A percentile compares a stretch with the other conserved stretches of the same genome.
phyloP scores from a whole-genome alignment of 2,888 invertebrate genomes.

The Cantharis rustica region DNA sequence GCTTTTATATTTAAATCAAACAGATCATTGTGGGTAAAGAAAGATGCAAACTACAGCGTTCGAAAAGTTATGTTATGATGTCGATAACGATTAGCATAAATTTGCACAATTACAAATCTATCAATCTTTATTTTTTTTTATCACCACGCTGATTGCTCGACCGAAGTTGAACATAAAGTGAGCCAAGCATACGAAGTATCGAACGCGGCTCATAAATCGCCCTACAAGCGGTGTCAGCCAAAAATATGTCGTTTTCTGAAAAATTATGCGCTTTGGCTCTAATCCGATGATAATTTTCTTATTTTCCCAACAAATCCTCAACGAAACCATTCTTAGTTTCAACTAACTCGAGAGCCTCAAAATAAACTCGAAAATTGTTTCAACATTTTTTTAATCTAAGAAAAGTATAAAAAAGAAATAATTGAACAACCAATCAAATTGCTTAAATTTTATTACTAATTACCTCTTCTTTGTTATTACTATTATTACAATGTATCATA shows the following conservation, averaged over 20 bases:
- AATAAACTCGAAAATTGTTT: too few species aligned
- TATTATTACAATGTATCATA: too few species aligned
- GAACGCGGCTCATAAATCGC: background rate
- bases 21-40: background rate
- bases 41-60: background rate
- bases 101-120: background rate
- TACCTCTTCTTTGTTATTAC: too few species aligned
- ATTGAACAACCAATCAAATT: background rate
- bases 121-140: background rate
- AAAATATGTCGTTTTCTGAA: background rate
- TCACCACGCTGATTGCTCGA: background rate
- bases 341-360: too few species aligned
- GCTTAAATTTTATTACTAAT: too few species aligned
- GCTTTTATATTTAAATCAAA: slow-evolving; percentile 8
- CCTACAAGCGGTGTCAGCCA: background rate
- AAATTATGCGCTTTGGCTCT: background rate
- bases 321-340: too few species aligned
- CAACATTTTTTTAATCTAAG: too few species aligned
- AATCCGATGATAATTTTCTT: too few species aligned
- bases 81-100: background rate
- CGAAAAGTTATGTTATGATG: background rate
- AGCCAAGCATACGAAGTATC: background rate
- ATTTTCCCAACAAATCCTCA: too few species aligned
- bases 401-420: background rate
- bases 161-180: background rate